Evolutionary conservation across 2,888 invertebrate genomes (phyloP).

Genomic region (Drosophila dives): DNA sequence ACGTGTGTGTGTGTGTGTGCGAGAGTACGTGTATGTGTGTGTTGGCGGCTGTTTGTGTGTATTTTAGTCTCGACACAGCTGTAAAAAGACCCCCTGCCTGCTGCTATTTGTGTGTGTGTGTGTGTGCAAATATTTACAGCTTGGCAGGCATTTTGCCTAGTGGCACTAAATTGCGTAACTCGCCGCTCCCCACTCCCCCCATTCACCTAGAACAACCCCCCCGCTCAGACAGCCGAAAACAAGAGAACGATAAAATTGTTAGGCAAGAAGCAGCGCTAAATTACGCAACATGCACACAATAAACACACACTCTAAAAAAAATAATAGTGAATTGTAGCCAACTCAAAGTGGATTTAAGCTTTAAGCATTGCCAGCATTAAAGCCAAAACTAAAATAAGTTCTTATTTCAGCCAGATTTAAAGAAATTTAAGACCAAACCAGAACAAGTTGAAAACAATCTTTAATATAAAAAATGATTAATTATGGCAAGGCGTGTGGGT

Average conservation of each 20-base stretch:
- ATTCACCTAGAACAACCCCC: not conserved
- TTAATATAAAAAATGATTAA: too few species aligned
- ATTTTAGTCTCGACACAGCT: constrained; percentile 48
- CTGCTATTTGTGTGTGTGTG: constrained; percentile 2
- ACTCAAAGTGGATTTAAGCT: not conserved
- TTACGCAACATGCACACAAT: constrained; percentile 64
- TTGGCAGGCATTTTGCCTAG: constrained; percentile 44
- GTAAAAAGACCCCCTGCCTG: constrained; percentile 45
- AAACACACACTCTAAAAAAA: constrained; percentile 21
- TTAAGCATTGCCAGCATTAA: not conserved
- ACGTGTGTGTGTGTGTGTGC: not conserved
- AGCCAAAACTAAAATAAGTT: not conserved
- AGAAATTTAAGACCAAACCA: not conserved
- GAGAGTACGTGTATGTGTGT: not conserved
- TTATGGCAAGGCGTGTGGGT: not conserved
- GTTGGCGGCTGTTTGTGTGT: constrained; percentile 13
- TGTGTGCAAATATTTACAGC: constrained; percentile 62
- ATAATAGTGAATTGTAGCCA: not conserved
- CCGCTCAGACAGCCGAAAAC: constrained; percentile 15
- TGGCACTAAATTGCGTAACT: constrained; percentile 57
- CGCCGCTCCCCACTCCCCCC: not conserved
- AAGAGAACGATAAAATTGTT: constrained; percentile 71
- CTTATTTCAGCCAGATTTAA: not conserved
- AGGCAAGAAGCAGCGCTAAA: constrained; percentile 67
- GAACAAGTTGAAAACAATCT: not conserved